These are phyloP conservation scores for Steinernema scapterisci DNA, from an alignment of 2,888 invertebrate species.

Conservation along the genomic window DNA sequence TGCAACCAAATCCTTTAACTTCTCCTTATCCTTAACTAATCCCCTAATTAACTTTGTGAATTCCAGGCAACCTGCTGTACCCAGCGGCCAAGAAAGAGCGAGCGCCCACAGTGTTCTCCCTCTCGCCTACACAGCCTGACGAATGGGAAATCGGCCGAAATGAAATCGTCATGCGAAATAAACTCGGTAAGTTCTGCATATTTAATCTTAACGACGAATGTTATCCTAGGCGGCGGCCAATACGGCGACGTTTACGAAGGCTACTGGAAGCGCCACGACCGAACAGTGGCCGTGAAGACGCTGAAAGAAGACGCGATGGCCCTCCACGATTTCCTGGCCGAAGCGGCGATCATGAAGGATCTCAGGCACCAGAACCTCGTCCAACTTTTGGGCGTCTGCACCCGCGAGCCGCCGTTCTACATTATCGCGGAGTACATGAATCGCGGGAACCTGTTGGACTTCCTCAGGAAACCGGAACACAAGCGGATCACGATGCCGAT, in stretches of 20 bases:
- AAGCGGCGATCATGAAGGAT: conserved; percentile 99
- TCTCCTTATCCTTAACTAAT: not conserved
- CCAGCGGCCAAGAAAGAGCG: conserved; percentile 83
- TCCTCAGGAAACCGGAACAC: conserved; percentile 76
- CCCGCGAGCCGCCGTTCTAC: conserved; percentile 96
- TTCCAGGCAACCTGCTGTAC: conserved; percentile 80
- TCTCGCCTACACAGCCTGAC: conserved; percentile 74
- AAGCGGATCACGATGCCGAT: conserved; percentile 87
- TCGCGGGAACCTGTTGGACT: conserved; percentile 94
- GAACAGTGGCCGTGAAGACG: conserved; percentile 97
- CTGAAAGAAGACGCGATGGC: conserved; percentile 99
- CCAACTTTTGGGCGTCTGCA: conserved; percentile 95
- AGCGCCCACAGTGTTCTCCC: conserved; percentile 71
- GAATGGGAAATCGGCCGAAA: conserved; percentile 94
- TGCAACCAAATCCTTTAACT: too few relatives aligned
- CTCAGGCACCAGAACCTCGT: conserved; percentile 99
- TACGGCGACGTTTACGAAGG: conserved; percentile 86
- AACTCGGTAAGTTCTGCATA: conserved; percentile 55
- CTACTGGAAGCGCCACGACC: conserved; percentile 92
- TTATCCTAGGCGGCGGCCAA: conserved; percentile 81
- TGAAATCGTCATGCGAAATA: conserved; percentile 65
- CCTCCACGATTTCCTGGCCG: conserved; percentile 95
- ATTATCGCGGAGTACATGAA: conserved; percentile 93
- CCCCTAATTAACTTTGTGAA: not conserved
- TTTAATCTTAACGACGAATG: too few relatives aligned